Conservation (phyloP, 2,797 vertebrate genomes). For the Huso huso region DNA sequence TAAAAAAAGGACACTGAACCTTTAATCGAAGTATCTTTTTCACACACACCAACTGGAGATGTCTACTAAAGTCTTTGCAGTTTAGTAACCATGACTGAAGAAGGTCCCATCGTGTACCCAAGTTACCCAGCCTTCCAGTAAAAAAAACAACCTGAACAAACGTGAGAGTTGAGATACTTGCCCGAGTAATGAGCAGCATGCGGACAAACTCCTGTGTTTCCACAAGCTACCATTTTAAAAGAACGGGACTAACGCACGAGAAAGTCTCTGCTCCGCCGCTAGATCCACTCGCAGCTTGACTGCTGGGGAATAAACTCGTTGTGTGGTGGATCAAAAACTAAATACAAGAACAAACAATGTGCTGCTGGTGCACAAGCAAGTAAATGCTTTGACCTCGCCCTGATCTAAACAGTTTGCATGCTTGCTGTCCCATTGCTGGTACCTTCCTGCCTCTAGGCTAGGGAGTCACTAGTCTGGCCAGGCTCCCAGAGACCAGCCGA, state of each 20-base stretch:
- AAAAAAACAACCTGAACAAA: background rate
- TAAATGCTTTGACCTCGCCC: slow-evolving; percentile 15
- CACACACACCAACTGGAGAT: no score
- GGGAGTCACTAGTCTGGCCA: slow-evolving; percentile 22
- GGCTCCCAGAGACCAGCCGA: slow-evolving; percentile 19
- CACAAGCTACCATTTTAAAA: slow-evolving; percentile 28
- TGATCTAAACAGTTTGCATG: slow-evolving; percentile 33
- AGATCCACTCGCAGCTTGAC: no score
- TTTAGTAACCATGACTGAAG: no score
- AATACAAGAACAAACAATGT: slow-evolving; percentile 2
- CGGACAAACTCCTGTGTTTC: slow-evolving; percentile 20
- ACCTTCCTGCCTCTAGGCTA: slow-evolving; percentile 29
- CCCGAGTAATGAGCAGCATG: slow-evolving; percentile 18
- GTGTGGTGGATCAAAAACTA: slow-evolving; percentile 22
- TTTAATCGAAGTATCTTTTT: no score
- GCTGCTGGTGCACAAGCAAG: background rate
- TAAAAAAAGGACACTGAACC: no score
- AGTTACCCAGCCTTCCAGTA: no score
- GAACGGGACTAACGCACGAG: no score
- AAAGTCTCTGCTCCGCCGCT: no score
- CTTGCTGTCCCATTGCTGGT: slow-evolving; percentile 20
- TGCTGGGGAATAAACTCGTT: slow-evolving; percentile 10
- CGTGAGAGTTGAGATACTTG: slow-evolving; percentile 7
- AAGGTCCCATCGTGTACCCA: no score
- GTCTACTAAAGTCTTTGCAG: no score